These are phyloP conservation scores for Armadillidium nasatum DNA, from an alignment of 1,140 invertebrate species.

Conservation along the genomic window DNA sequence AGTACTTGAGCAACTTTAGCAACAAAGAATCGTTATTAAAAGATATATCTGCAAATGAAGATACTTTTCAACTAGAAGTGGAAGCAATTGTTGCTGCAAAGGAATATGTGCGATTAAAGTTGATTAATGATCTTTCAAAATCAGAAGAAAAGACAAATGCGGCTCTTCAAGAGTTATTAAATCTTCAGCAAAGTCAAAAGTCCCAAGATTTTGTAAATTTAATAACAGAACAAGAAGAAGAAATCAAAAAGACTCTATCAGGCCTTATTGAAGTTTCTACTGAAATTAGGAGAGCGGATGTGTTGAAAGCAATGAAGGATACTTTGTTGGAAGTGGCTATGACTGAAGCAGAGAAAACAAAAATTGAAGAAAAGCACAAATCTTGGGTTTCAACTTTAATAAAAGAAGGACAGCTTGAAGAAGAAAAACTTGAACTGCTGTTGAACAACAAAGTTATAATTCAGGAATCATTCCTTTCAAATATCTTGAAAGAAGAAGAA, in stretches of 20 bases:
- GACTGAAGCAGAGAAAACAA: slow-evolving; percentile 58
- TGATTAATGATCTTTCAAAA: slow-evolving; percentile 31
- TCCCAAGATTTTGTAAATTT: slow-evolving; percentile 36
- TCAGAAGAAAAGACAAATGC: slow-evolving; percentile 31
- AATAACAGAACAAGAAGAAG: slow-evolving; percentile 35
- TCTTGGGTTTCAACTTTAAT: slow-evolving; percentile 65
- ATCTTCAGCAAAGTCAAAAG: slow-evolving; percentile 48
- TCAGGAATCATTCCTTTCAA: slow-evolving; percentile 34
- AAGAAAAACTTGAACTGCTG: slow-evolving; percentile 64
- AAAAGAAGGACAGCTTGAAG: slow-evolving; percentile 67
- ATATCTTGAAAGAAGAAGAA: slow-evolving; percentile 37
- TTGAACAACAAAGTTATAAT: slow-evolving; percentile 29
- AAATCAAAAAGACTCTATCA: slow-evolving; percentile 32
- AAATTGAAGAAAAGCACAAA: slow-evolving; percentile 67
- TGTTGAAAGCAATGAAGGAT: slow-evolving; percentile 50
- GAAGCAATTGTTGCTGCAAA: slow-evolving; percentile 34
- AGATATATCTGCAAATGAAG: slow-evolving; percentile 34
- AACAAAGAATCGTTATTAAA: slow-evolving; percentile 35
- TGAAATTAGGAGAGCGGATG: slow-evolving; percentile 43
- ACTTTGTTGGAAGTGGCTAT: slow-evolving; percentile 55
- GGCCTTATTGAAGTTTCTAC: slow-evolving; percentile 41
- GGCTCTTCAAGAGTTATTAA: slow-evolving; percentile 33
- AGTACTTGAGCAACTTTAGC: slow-evolving; percentile 29
- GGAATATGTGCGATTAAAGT: slow-evolving; percentile 30
- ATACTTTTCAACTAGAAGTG: slow-evolving; percentile 30